Evolutionary conservation across 1,140 invertebrate species (phyloP).

Genomic region (Trachymyrmex cornetzi): DNA sequence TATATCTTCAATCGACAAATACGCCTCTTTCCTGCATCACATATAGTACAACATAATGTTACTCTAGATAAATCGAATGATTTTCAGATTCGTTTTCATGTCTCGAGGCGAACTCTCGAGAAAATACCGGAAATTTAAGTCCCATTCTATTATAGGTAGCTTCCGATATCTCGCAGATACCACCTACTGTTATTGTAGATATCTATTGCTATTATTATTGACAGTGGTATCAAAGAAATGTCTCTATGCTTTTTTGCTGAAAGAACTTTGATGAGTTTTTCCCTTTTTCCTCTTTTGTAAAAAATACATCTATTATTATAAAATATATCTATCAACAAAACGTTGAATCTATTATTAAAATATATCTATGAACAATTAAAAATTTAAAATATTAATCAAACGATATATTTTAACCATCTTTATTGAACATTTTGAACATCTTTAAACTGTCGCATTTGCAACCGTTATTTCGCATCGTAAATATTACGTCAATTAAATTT

Average conservation of each 20-base stretch:
- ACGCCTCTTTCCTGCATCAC: background rate
- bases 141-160: slow-evolving; percentile 70
- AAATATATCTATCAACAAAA: background rate
- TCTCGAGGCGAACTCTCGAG: slow-evolving; percentile 12
- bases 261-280: background rate
- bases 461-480: background rate
- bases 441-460: background rate
- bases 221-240: slow-evolving; percentile 63
- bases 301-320: background rate
- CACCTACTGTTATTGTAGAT: slow-evolving; percentile 61
- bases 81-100: slow-evolving; percentile 58
- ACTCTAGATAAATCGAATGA: slow-evolving; percentile 28
- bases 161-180: slow-evolving; percentile 71
- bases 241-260: background rate
- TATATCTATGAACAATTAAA: background rate
- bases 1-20: slow-evolving; percentile 16
- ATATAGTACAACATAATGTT: background rate
- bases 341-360: background rate
- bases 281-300: background rate
- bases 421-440: background rate
- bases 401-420: background rate
- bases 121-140: slow-evolving; percentile 73
- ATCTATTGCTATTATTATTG: slow-evolving; percentile 65
- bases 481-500: slow-evolving; percentile 17
- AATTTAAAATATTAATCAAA: background rate